phyloP scores from a whole-genome alignment of 2,888 invertebrate species.

The Drepanosiphum platanoidis region DNA sequence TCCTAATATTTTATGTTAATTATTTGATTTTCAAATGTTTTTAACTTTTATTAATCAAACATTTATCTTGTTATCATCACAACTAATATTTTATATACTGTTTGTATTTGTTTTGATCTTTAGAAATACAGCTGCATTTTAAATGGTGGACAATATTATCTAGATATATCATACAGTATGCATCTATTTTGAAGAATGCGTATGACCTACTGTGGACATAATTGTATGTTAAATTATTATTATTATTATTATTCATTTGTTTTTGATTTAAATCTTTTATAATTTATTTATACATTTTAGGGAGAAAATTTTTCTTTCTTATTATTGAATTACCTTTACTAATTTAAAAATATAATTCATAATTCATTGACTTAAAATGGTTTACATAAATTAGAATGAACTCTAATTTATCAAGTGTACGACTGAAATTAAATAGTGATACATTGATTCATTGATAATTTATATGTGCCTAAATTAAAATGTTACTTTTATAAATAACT shows the following conservation, averaged over 20 bases:
- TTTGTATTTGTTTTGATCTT: not conserved
- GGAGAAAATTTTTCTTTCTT: not conserved
- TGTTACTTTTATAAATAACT: slow-evolving; percentile 11
- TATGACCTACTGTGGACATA: not conserved
- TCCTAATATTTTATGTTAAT: too few species aligned
- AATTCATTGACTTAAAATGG: not conserved
- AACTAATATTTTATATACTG: not conserved
- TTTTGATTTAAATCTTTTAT: not conserved
- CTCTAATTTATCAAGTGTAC: not conserved
- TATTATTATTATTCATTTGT: not conserved
- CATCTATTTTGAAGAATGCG: not conserved
- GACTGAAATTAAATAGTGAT: slow-evolving; percentile 33
- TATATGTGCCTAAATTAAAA: not conserved
- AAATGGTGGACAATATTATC: slow-evolving; percentile 16
- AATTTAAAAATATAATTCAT: slow-evolving; percentile 3
- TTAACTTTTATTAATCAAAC: too few species aligned
- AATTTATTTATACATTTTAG: slow-evolving; percentile 19
- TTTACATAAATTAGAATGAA: not conserved
- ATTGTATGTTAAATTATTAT: slow-evolving; percentile 34
- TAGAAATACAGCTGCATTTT: slow-evolving; percentile 23
- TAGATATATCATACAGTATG: not conserved
- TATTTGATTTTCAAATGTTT: too few species aligned
- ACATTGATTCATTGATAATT: not conserved
- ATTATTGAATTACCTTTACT: not conserved
- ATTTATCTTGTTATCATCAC: not conserved